Evolutionary conservation across 1,140 invertebrate species (phyloP).

Genomic region (Rhagoletis zephyria): DNA sequence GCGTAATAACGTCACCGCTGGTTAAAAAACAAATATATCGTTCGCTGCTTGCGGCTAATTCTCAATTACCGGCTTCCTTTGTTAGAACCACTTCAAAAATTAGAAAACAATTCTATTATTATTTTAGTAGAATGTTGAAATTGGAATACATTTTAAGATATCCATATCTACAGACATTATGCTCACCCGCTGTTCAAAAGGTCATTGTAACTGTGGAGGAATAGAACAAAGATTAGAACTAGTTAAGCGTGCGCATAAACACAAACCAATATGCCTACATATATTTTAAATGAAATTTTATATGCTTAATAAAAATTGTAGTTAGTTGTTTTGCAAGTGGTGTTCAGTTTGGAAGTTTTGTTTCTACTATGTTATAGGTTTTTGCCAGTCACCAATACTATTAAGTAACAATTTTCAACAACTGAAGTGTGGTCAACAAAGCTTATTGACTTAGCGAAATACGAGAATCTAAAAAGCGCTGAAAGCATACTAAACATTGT

Average conservation of each 20-base stretch:
- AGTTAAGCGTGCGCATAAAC: neutral
- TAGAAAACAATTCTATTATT: neutral
- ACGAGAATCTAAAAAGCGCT: too few relatives aligned
- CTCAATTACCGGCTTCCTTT: neutral
- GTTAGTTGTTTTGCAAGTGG: neutral
- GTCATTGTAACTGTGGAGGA: neutral
- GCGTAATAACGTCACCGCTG: neutral
- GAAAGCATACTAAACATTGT: too few relatives aligned
- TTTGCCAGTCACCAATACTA: neutral
- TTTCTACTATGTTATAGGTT: neutral
- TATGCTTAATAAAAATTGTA: neutral
- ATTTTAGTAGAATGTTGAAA: neutral
- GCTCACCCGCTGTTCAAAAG: neutral
- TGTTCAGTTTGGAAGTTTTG: neutral
- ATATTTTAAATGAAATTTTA: neutral
- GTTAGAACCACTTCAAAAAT: neutral
- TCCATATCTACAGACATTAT: neutral
- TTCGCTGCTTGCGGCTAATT: neutral
- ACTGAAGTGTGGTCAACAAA: too few relatives aligned
- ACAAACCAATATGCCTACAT: neutral
- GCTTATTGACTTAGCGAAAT: too few relatives aligned
- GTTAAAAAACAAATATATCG: constrained; percentile 7
- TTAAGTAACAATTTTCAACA: too few relatives aligned
- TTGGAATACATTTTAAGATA: neutral
- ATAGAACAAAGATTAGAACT: neutral